A percentile compares a stretch with the other conserved stretches of the same genome.
Evolutionary conservation across 2,888 invertebrate genomes (phyloP).

Genomic region (Pterobdella sp.): DNA sequence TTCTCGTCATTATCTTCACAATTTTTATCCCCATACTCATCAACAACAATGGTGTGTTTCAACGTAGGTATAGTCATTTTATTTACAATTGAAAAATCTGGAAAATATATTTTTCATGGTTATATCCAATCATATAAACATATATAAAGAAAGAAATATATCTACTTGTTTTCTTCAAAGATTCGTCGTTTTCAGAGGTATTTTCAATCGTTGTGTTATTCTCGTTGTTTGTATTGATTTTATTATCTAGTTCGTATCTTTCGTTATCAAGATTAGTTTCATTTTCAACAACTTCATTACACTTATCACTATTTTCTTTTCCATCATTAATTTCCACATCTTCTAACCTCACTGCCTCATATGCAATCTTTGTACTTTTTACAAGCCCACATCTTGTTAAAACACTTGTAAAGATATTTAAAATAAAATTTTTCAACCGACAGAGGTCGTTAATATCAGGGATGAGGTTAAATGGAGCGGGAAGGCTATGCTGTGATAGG

Average conservation of each 20-base stretch:
- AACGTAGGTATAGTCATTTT: background rate
- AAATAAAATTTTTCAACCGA: background rate
- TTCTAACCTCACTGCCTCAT: conserved; percentile 15
- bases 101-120: too few species aligned
- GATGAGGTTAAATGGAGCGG: conserved; percentile 43
- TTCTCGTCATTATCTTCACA: background rate
- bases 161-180: too few species aligned
- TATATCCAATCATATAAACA: too few species aligned
- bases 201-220: too few species aligned
- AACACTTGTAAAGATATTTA: background rate
- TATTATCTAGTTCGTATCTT: background rate
- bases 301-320: background rate
- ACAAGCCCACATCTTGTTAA: background rate
- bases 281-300: background rate
- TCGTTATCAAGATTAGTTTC: background rate
- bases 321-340: conserved; percentile 18
- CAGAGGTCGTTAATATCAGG: conserved; percentile 39
- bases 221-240: background rate
- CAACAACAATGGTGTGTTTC: background rate
- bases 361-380: conserved; percentile 34
- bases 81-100: too few species aligned
- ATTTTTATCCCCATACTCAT: background rate
- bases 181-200: too few species aligned
- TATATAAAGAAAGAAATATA: too few species aligned
- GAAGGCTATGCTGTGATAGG: conserved; percentile 41